These are phyloP conservation scores for Malaclemys terrapin DNA, from an alignment of 2,113 vertebrate species.

Conservation along the genomic window DNA sequence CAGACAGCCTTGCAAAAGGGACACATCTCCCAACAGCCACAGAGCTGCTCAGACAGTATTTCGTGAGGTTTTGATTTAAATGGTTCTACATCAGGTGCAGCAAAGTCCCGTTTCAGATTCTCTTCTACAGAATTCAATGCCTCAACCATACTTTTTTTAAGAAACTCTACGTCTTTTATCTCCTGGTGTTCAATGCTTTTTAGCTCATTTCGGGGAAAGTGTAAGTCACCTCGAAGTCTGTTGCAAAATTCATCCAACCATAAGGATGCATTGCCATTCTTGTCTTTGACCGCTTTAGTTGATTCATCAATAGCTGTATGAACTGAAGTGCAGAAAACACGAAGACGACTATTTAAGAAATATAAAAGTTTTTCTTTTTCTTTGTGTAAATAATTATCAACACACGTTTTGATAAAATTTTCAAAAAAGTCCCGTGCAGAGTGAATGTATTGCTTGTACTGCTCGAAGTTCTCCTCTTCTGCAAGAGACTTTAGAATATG, in stretches of 20 bases:
- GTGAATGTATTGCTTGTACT: slow-evolving; percentile 71
- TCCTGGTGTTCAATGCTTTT: slow-evolving; percentile 65
- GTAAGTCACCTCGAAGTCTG: slow-evolving; percentile 30
- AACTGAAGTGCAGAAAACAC: slow-evolving; percentile 8
- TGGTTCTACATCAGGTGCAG: not conserved
- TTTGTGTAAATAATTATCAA: slow-evolving; percentile 23
- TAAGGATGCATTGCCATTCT: slow-evolving; percentile 32
- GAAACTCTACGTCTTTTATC: slow-evolving; percentile 68
- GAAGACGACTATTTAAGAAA: slow-evolving; percentile 26
- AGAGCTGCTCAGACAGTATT: slow-evolving; percentile 67
- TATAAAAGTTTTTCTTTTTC: not conserved
- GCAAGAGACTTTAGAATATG: slow-evolving; percentile 79
- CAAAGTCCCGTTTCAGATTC: not conserved
- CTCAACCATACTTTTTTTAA: slow-evolving; percentile 44
- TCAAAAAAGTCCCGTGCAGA: slow-evolving; percentile 16
- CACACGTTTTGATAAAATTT: slow-evolving; percentile 59
- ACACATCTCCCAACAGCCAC: slow-evolving; percentile 74
- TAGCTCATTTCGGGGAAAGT: slow-evolving; percentile 54
- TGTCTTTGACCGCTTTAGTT: slow-evolving; percentile 33
- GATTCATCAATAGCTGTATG: slow-evolving; percentile 39
- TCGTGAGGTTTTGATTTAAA: slow-evolving; percentile 20
- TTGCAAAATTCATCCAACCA: slow-evolving; percentile 74
- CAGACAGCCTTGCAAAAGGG: slow-evolving; percentile 76
- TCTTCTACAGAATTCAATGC: slow-evolving; percentile 3
- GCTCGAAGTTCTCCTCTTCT: slow-evolving; percentile 76